Conservation (phyloP, 2,888 invertebrate genomes). For the Pseudanteris insignis region DNA sequence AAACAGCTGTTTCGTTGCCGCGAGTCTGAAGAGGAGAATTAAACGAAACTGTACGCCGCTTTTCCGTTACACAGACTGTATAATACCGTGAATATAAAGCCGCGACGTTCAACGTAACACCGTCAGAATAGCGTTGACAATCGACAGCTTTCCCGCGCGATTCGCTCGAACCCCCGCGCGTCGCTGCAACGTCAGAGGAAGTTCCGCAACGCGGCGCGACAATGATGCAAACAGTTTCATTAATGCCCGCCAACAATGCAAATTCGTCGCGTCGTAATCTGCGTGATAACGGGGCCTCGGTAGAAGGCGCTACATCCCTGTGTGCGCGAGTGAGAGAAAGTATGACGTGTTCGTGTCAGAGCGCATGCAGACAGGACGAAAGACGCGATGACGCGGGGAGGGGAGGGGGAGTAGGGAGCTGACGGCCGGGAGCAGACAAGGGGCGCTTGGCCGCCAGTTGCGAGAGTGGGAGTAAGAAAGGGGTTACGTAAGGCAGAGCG, state of each 20-base stretch:
- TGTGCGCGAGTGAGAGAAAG: too few species aligned
- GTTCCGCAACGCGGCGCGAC: slow-evolving; percentile 18
- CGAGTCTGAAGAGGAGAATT: too few species aligned
- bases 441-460: slow-evolving; percentile 27
- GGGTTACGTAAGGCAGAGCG: slow-evolving; percentile 35
- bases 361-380: too few species aligned
- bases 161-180: slow-evolving; percentile 7
- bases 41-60: too few species aligned
- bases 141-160: slow-evolving; percentile 8
- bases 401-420: slow-evolving; percentile 1
- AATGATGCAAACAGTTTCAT: slow-evolving; percentile 36
- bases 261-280: too few species aligned
- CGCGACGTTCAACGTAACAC: slow-evolving; percentile 3
- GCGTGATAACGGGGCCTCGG: too few species aligned
- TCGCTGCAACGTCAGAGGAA: slow-evolving; percentile 13
- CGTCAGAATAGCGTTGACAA: slow-evolving; percentile 12
- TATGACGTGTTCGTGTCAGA: too few species aligned
- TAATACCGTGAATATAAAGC: too few species aligned
- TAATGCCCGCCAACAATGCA: too few species aligned
- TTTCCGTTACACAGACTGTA: too few species aligned
- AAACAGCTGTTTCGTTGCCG: too few species aligned
- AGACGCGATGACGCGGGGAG: slow-evolving; percentile 5
- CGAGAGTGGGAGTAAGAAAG: slow-evolving; percentile 36
- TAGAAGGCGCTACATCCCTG: too few species aligned
- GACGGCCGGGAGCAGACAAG: slow-evolving; percentile 19